Evolutionary conservation across 2,797 vertebrate species (phyloP), one percentile per base, ranked within the genome.

Genomic region (Enteromius trimaculatus): DNA sequence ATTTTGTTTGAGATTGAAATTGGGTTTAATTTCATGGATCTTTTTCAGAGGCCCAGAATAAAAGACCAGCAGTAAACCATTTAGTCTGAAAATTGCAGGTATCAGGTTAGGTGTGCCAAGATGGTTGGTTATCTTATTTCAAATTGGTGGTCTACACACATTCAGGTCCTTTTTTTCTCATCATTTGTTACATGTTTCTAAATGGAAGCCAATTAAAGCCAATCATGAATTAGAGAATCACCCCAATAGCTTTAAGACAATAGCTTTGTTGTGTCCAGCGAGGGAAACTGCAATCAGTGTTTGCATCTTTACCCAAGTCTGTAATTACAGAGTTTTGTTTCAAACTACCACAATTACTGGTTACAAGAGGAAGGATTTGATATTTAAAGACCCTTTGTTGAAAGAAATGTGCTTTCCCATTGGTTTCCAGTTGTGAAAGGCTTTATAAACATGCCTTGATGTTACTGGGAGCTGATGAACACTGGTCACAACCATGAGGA

Each of bases 241-340:
- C n/a, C 26, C 31, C 47, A 60, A 47, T 19, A 34, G 55, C 0
- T 69, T 64, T 68, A 26, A 79, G 42, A 77, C 75, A 85, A 79
- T 62, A 58, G 31, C n/a, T 49, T 39, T 74, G 14, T 82, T 86
- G 80, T 80, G 34, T 84, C 34, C 37, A 72, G 17, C 14, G 44
- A 86, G 86, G 85, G 88, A 85, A 85, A 51, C 44, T 6, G 17
- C 23, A 83, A 79, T 90, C 76, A 85, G 71, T 77, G 17, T 79
- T 44, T 83, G 84, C 17, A 86, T 88, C 81, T 60, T 23, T 44
- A 29, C 68, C 83, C 39, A 47, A 85, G 86, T 86, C 84, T 87
- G 62, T 26, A 79, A 91, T 94, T 92, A 91, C 60, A 83, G 89
- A 81, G 77, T 91, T 91, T 88, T 90, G 89, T 93, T 93, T 79